phyloP scores from a whole-genome alignment of 2,888 invertebrate genomes.

The Sphinx pinastri region DNA sequence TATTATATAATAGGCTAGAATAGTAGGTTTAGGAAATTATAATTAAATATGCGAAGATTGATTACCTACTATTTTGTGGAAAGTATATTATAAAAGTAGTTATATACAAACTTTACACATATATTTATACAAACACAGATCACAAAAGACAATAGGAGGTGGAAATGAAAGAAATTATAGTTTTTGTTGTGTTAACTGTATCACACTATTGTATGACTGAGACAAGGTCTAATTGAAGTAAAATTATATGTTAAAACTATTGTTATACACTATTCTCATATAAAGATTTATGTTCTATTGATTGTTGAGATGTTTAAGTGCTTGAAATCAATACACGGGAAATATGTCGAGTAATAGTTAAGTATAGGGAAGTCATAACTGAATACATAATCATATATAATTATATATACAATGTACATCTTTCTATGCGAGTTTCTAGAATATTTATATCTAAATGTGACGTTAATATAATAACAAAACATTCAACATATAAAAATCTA shows the following conservation, averaged over 20 bases:
- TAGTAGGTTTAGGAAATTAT: too few relatives aligned
- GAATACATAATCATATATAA: too few relatives aligned
- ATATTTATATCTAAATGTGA: too few relatives aligned
- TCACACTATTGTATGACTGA: conserved; percentile 66
- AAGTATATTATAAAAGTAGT: not conserved
- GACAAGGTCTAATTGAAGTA: conserved; percentile 59
- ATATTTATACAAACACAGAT: conserved; percentile 72
- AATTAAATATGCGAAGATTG: too few relatives aligned
- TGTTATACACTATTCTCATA: conserved; percentile 34
- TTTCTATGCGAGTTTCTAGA: too few relatives aligned
- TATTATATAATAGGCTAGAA: too few relatives aligned
- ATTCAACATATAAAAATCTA: too few relatives aligned
- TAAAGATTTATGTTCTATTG: not conserved
- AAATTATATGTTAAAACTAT: conserved; percentile 58
- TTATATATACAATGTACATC: too few relatives aligned
- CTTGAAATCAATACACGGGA: conserved; percentile 2
- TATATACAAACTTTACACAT: not conserved
- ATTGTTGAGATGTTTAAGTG: not conserved
- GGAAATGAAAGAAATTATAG: conserved; percentile 69
- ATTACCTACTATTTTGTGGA: too few relatives aligned
- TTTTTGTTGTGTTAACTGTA: conserved; percentile 65
- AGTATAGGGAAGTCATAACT: not conserved
- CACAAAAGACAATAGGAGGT: conserved; percentile 74
- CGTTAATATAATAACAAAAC: too few relatives aligned
- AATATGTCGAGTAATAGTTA: not conserved